Evolutionary conservation across 2,888 invertebrate species (phyloP).

Genomic region (Aplocera efformata): DNA sequence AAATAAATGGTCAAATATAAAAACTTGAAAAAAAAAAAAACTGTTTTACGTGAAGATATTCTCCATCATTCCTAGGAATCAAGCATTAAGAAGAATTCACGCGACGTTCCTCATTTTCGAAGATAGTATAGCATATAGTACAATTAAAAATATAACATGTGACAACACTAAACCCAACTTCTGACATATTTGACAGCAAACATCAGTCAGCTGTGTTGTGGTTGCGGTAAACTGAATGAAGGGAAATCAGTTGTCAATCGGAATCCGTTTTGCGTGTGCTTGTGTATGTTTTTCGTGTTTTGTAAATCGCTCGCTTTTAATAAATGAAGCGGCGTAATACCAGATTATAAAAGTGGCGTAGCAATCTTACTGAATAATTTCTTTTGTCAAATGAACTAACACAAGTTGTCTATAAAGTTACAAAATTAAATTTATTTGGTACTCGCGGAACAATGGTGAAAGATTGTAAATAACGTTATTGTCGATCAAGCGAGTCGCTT

Average conservation of each 20-base stretch:
- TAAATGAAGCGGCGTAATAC: slow-evolving; percentile 2
- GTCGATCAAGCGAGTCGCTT: slow-evolving; percentile 50
- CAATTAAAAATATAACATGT: neutral
- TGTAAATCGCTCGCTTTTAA: slow-evolving; percentile 15
- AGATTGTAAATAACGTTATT: slow-evolving; percentile 58
- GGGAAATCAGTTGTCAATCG: slow-evolving; percentile 46
- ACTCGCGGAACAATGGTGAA: slow-evolving; percentile 54
- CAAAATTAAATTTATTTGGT: slow-evolving; percentile 12
- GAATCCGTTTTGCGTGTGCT: slow-evolving; percentile 12
- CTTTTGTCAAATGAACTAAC: no score
- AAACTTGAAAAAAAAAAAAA: no score
- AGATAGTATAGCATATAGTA: no score
- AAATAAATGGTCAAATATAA: no score
- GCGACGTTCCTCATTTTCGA: no score
- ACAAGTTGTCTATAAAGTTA: no score
- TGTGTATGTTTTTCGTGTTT: slow-evolving; percentile 11
- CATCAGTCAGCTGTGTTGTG: slow-evolving; percentile 17
- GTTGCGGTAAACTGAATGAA: slow-evolving; percentile 7
- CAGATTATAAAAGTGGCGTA: no score
- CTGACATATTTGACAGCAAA: slow-evolving; percentile 7
- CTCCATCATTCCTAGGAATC: no score
- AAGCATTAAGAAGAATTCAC: no score
- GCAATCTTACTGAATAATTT: no score
- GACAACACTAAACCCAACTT: neutral
- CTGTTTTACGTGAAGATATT: no score